Base-by-base conservation (phyloP, 2,888 invertebrate genomes). In the Dryobota labecula region DNA sequence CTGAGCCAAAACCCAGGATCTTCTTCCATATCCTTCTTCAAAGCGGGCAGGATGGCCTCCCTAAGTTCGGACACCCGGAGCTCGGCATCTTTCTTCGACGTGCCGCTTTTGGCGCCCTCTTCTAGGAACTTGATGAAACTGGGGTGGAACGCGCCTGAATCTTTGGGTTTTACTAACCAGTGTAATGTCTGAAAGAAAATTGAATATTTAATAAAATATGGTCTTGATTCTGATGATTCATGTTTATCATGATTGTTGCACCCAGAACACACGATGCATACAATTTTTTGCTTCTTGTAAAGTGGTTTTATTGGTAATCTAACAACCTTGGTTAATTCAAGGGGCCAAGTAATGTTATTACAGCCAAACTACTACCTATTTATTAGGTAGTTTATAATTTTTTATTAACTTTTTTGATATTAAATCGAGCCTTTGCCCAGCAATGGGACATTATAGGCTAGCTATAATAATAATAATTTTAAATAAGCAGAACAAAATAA, bases 91-190 rank as follows among this genome's bases (percentile, higher is more conserved):
- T 98, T 98, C 92, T 98, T 98, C 63, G 97, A 97, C 20, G 96
- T 96, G 18, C 97, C 97, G 87, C 97, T 97, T 43, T 96, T 95
- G 79, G 98, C 97, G 0, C 99, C 99, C 76, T 97, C 96, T 80
- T 97, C 97, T 20, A 99, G 95, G 85, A 97, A 97, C 51, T 97
- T 96, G 2, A 98, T 97, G 64, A 98, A 97, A 72, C 96, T 96
- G 0, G 99, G 99, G 93, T 98, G 98, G 90, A 99, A 99, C 78
- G 98, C 97, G 63, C 97, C 96, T 0, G 97, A 96, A 89, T 98
- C 98, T 54, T 98, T 97, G 1, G 99, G 98, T 57, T 98, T 97
- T 20, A 99, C 97, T 33, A 99, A 95, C 97, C 99, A 99, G 73
- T 98, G 96, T 64, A 99, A 87, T 0, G 97, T 96, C 97, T 97